Conservation (phyloP, 2,797 vertebrate species). For the Columba guinea region DNA sequence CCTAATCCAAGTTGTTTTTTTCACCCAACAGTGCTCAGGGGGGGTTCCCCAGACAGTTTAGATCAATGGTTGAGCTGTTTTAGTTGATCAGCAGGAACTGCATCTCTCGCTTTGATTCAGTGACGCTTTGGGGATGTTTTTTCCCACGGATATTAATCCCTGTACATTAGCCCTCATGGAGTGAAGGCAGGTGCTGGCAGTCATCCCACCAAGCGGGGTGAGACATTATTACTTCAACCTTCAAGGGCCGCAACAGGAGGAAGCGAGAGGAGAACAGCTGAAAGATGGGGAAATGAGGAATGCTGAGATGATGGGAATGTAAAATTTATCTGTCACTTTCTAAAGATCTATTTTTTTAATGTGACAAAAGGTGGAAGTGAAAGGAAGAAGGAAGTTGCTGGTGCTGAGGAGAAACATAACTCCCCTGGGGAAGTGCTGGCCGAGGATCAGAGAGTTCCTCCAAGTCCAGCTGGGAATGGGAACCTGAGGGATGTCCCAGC, state of each 20-base stretch:
- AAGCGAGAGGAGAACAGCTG: neutral
- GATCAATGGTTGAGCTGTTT: neutral
- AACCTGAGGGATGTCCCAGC: neutral
- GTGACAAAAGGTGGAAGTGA: conserved; percentile 48
- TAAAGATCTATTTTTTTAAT: neutral
- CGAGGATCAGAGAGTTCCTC: neutral
- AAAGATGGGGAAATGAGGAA: conserved; percentile 43
- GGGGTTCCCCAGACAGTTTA: neutral
- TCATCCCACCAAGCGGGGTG: fast-evolving
- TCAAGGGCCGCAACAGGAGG: neutral
- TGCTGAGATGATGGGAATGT: conserved; percentile 39
- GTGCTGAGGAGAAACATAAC: neutral
- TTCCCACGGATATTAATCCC: neutral
- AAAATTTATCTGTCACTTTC: neutral
- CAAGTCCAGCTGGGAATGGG: neutral
- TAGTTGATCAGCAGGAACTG: neutral
- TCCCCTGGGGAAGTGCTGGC: conserved; percentile 18
- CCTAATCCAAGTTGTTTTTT: neutral
- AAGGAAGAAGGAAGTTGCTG: conserved; percentile 49
- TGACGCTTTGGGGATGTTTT: neutral
- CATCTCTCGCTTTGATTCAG: neutral
- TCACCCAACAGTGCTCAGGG: neutral
- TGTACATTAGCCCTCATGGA: neutral
- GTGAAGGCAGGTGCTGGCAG: neutral
- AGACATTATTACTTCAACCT: neutral